These are phyloP conservation scores for Campoplex capitator DNA, from an alignment of 2,888 invertebrate species.

Conservation along the genomic window DNA sequence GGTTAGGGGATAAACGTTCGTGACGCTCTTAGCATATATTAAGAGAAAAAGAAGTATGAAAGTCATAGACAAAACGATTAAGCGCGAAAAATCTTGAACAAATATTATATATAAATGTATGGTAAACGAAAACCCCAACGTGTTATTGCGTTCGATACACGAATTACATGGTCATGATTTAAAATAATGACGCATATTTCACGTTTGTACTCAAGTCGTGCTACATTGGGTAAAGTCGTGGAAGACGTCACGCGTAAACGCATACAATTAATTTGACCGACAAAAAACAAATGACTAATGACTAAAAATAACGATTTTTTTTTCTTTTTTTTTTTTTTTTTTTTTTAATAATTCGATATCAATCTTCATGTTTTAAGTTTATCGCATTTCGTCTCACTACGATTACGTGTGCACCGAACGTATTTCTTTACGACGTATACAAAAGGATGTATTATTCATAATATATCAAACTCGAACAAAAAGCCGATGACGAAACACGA, in stretches of 20 bases:
- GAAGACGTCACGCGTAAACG: constrained; percentile 52
- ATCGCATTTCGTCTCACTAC: background rate
- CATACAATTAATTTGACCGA: constrained; percentile 6
- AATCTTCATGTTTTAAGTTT: background rate
- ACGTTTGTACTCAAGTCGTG: constrained; percentile 37
- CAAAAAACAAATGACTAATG: background rate
- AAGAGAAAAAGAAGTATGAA: background rate
- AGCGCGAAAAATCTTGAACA: constrained; percentile 26
- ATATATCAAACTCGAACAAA: background rate
- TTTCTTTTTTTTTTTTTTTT: too few species aligned
- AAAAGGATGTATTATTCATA: background rate
- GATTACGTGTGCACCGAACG: background rate
- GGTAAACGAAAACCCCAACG: constrained; percentile 29
- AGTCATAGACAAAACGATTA: background rate
- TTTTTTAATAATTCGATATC: background rate
- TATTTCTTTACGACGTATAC: background rate
- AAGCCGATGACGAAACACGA: background rate
- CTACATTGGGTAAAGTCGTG: constrained; percentile 54
- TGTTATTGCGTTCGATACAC: constrained; percentile 63
- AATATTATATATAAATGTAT: constrained; percentile 25
- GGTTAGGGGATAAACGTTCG: background rate
- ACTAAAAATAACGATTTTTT: background rate
- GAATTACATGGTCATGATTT: constrained; percentile 54
- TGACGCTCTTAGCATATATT: background rate
- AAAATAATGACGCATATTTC: constrained; percentile 31